These are phyloP conservation scores for Scylla paramamosain DNA, from an alignment of 1,140 invertebrate species.

Conservation along the genomic window DNA sequence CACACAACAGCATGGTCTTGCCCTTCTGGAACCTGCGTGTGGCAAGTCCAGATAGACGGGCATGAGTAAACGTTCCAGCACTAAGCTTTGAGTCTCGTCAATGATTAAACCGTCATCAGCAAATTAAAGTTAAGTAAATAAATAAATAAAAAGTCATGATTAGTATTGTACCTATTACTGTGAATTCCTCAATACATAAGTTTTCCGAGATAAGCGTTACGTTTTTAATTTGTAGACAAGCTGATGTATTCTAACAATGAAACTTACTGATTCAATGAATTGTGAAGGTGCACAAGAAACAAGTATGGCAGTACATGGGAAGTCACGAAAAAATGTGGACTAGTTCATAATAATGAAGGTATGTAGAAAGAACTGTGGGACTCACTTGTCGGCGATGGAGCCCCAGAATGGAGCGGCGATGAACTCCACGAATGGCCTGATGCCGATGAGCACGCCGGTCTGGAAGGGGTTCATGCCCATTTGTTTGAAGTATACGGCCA, in stretches of 20 bases:
- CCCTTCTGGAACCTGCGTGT: constrained; percentile 89
- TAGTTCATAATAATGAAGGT: neutral
- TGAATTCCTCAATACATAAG: too few relatives aligned
- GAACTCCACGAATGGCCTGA: constrained; percentile 98
- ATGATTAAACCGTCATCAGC: too few relatives aligned
- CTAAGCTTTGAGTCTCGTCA: neutral
- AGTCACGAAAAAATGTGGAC: neutral
- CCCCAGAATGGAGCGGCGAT: constrained; percentile 99
- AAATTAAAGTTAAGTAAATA: too few relatives aligned
- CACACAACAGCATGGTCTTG: constrained; percentile 93
- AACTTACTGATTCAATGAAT: neutral
- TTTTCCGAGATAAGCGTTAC: too few relatives aligned
- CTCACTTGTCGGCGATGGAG: constrained; percentile 92
- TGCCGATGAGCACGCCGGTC: constrained; percentile 94
- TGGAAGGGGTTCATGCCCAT: constrained; percentile 98
- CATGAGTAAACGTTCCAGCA: neutral
- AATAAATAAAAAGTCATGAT: too few relatives aligned
- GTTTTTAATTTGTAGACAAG: too few relatives aligned
- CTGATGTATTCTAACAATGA: neutral
- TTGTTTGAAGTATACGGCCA: constrained; percentile 97
- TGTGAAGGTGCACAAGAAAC: constrained; percentile 27
- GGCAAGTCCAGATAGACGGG: neutral
- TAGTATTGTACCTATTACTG: too few relatives aligned
- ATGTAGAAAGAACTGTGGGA: neutral
- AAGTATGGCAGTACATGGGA: neutral